Evolutionary conservation across 2,113 vertebrate genomes (phyloP), one percentile per base, ranked within the genome.

Genomic region (Lophotis ruficrista): DNA sequence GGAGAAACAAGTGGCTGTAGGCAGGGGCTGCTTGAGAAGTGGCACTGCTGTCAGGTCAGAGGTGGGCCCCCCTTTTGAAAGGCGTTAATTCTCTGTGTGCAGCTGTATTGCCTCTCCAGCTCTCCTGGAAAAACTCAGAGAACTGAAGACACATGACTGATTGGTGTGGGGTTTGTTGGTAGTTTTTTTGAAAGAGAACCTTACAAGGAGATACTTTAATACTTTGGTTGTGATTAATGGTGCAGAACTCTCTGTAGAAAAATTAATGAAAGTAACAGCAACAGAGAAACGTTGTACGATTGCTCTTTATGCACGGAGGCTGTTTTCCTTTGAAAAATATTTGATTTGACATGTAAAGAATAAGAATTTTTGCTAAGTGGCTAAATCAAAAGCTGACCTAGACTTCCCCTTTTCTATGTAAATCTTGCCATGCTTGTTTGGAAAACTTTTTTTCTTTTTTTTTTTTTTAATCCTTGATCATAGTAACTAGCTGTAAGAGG

Each of bases 241-340:
- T 35, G 19, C 43, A 78, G 72, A 91, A 51, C 22, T 5, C 35
- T 60, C 17, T 70, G 38, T n/a, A 51, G 68, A 43, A 65, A 87
- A 89, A 83, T 45, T 79, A 73, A 56, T 87, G 10, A 65, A 89
- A 84, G 37, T 54, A 57, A 48, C 7, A 27, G 13, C 60, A 78
- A 14, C 54, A 35, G 30, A 60, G 31, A 18, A 47, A 35, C 4
- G 3, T 73, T 68, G 35, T n/a, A 24, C n/a, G 79, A 60, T n/a
- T 54, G 41, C 25, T 70, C 24, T 89, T 53, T 68, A 45, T 72
- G 69, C 48, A 57, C 33, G 82, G 65, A 53, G 53, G 48, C 48
- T 82, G 21, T 65, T 78, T 69, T 77, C 35, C 87, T 94, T 93
- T 94, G 89, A 79, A 87, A 94, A 82, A 69, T 56, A 78, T 3